Conservation (phyloP, 2,797 vertebrate genomes). For the Clarias platycephalus region DNA sequence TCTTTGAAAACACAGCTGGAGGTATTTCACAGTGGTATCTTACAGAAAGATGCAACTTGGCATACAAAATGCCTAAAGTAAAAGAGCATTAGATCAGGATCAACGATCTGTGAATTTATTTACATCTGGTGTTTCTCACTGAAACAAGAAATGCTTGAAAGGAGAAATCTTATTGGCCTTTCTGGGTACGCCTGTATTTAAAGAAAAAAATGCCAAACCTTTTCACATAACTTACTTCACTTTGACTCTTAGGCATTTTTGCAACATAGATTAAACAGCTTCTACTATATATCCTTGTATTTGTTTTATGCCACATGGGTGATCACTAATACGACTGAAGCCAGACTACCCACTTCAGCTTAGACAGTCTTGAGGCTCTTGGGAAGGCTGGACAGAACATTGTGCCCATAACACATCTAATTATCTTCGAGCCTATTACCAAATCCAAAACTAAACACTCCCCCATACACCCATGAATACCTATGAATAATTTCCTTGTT, state of each 20-base stretch:
- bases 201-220: background rate
- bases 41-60: background rate
- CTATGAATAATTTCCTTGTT: background rate
- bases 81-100: slow-evolving; percentile 2
- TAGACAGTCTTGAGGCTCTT: no score
- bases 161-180: background rate
- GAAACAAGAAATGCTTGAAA: background rate
- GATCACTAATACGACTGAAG: background rate
- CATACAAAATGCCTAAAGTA: background rate
- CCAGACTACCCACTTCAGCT: background rate
- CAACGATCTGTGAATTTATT: background rate
- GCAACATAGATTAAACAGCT: background rate
- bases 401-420: background rate
- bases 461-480: background rate
- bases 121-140: background rate
- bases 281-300: background rate
- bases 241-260: background rate
- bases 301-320: background rate
- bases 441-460: background rate
- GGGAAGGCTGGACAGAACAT: background rate
- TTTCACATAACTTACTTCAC: background rate
- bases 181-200: background rate
- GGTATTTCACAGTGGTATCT: background rate
- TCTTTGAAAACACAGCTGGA: background rate
- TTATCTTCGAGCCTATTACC: background rate